These are phyloP conservation scores for Antechinus stuartii DNA, from an alignment of 2,113 vertebrate genomes.

Conservation along the genomic window DNA sequence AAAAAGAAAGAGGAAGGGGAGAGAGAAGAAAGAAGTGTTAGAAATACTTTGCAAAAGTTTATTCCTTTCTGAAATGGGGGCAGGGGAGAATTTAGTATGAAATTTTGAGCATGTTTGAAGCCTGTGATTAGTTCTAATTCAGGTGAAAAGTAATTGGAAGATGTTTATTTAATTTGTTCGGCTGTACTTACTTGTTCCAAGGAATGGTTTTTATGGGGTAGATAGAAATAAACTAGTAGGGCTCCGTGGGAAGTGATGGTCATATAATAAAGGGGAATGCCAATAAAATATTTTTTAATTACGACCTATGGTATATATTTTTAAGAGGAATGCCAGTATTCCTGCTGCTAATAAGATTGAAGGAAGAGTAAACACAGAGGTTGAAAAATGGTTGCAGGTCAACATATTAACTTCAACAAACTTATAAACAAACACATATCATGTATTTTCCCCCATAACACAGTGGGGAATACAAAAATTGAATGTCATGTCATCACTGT, in stretches of 20 bases:
- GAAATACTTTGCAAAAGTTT: neutral
- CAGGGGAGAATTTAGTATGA: neutral
- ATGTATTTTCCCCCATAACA: neutral
- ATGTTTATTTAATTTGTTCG: neutral
- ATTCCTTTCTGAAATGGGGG: neutral
- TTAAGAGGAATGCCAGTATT: neutral
- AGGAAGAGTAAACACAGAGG: neutral
- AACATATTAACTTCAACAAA: neutral
- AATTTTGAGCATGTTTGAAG: neutral
- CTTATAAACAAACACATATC: neutral
- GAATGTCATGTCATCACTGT: neutral
- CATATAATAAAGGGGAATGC: neutral
- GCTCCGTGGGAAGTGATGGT: neutral
- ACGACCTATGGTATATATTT: neutral
- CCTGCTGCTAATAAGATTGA: neutral
- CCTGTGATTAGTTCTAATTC: neutral
- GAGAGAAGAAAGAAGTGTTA: neutral
- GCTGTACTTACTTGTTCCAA: neutral
- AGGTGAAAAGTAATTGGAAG: neutral
- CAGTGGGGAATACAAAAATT: neutral
- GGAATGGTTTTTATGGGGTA: neutral
- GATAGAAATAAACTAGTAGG: neutral
- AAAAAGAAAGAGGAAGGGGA: neutral
- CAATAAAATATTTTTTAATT: neutral
- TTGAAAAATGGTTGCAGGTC: neutral